A percentile compares a stretch with the other conserved stretches of the same genome.
Evolutionary conservation across 2,888 invertebrate genomes (phyloP).

Genomic region (Dioctria linearis): DNA sequence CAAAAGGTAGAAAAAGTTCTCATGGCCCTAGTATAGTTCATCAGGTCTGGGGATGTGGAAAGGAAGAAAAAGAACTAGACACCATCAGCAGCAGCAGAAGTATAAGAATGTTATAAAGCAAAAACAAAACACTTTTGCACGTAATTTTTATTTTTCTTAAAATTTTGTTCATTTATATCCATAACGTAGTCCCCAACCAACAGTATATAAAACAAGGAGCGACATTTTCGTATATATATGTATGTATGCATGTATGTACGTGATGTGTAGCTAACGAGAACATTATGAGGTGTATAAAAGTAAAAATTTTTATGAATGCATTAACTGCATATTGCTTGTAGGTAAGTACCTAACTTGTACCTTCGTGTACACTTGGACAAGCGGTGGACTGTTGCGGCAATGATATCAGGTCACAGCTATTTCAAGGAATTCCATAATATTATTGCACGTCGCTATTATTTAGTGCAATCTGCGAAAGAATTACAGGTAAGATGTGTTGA

Average conservation of each 20-base stretch:
- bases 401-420: constrained; percentile 9
- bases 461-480: constrained; percentile 17
- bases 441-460: constrained; percentile 29
- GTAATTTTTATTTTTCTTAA: constrained; percentile 23
- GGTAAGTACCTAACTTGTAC: not conserved
- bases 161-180: not conserved
- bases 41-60: not conserved
- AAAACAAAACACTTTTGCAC: constrained; percentile 27
- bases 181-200: not conserved
- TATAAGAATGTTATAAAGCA: constrained; percentile 1
- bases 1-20: constrained; percentile 11
- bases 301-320: constrained; percentile 41
- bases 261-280: not conserved
- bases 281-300: not conserved
- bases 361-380: not conserved
- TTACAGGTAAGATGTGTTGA: not conserved
- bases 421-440: constrained; percentile 22
- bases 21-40: constrained; percentile 16
- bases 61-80: constrained; percentile 15
- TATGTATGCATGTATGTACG: too few species aligned
- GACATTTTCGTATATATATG: constrained; percentile 21
- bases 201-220: not conserved
- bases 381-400: constrained; percentile 11
- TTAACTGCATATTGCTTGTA: constrained; percentile 5
- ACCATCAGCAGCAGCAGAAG: too few species aligned